Conservation (phyloP, 2,113 vertebrate species). For the Rhinoderma darwinii region DNA sequence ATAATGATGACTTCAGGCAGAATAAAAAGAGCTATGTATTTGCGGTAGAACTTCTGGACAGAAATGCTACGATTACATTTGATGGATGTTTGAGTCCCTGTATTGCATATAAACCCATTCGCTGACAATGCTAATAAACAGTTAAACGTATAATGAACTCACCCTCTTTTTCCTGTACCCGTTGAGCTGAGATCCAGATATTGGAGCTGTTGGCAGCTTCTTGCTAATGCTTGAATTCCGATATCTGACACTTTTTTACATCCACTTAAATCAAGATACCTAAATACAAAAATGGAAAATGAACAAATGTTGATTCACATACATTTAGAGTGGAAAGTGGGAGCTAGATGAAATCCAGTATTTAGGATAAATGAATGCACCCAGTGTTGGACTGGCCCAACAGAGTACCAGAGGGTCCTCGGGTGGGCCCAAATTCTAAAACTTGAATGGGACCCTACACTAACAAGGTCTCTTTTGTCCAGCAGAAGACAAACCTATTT, state of each 20-base stretch:
- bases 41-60: background rate
- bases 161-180: constrained; percentile 67
- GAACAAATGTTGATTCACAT: background rate
- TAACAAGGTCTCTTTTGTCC: too few species aligned
- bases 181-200: constrained; percentile 72
- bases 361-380: background rate
- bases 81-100: too few species aligned
- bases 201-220: constrained; percentile 65
- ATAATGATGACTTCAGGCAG: background rate
- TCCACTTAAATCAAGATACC: constrained; percentile 70
- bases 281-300: constrained; percentile 43
- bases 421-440: too few species aligned
- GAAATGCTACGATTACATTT: background rate
- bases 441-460: too few species aligned
- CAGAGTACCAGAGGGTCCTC: too few species aligned
- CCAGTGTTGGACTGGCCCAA: too few species aligned
- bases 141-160: background rate
- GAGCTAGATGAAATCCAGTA: background rate
- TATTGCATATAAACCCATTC: background rate
- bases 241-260: constrained; percentile 67
- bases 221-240: constrained; percentile 68
- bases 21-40: background rate
- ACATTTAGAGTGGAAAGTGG: background rate
- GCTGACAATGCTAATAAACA: background rate
- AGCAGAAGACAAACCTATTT: too few species aligned